Evolutionary conservation across 2,113 vertebrate genomes (phyloP).

Genomic region (Lamprotornis superbus): DNA sequence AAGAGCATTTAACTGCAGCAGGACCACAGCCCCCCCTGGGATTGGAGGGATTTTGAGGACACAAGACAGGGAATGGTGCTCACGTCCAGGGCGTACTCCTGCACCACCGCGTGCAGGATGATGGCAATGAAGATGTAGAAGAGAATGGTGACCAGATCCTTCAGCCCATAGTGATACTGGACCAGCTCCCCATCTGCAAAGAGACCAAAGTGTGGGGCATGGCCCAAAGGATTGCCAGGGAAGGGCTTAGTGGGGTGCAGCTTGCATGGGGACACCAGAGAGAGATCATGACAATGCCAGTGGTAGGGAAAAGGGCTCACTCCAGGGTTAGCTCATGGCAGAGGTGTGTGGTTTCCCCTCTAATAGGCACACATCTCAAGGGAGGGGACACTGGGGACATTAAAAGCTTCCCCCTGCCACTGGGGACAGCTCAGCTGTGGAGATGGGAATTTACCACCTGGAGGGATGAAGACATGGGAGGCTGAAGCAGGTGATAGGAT

Average conservation of each 20-base stretch:
- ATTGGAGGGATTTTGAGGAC: not conserved
- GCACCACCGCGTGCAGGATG: constrained; percentile 93
- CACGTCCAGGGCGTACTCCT: constrained; percentile 95
- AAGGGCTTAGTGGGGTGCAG: not conserved
- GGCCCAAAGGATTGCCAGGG: not conserved
- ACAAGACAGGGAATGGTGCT: constrained; percentile 39
- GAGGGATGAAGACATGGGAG: not conserved
- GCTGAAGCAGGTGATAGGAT: not conserved
- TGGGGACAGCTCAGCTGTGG: not conserved
- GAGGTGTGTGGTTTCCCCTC: not conserved
- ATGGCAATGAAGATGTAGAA: constrained; percentile 95
- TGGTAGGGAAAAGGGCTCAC: not conserved
- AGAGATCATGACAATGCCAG: not conserved
- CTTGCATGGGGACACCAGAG: not conserved
- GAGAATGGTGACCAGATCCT: constrained; percentile 89
- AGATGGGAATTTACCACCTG: not conserved
- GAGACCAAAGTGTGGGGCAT: not conserved
- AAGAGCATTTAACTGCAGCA: not conserved
- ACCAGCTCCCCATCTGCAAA: constrained; percentile 87
- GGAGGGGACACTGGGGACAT: not conserved
- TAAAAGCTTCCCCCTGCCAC: not conserved
- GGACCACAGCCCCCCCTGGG: accelerated
- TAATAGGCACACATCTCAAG: not conserved
- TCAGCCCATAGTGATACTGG: constrained; percentile 91
- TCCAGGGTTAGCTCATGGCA: not conserved